Percentiles rank a stretch among this genome's conserved stretches.
Evolutionary conservation across 2,113 vertebrate genomes (phyloP).

Genomic region (Mixornis gularis): DNA sequence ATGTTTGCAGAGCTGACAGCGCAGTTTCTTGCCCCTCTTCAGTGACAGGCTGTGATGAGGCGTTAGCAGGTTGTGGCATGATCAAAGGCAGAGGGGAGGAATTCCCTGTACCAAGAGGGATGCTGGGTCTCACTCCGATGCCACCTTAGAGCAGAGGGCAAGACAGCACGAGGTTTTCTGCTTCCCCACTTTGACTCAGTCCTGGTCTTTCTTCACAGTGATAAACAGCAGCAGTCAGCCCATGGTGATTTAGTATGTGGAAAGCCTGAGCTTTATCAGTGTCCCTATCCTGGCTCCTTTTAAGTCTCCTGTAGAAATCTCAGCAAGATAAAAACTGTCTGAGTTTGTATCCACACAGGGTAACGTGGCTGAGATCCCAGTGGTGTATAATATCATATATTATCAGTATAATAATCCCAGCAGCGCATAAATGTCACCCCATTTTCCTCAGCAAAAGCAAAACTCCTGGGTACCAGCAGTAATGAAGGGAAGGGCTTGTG

Average conservation of each 20-base stretch:
- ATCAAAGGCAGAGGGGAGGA: slow-evolving; percentile 13
- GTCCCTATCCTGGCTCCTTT: background rate
- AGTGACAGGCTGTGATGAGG: background rate
- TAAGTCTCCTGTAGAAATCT: background rate
- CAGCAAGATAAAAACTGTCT: background rate
- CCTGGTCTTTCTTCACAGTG: background rate
- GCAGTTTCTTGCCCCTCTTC: background rate
- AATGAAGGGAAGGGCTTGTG: background rate
- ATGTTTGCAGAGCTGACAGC: background rate
- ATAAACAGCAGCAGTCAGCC: background rate
- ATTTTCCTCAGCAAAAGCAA: background rate
- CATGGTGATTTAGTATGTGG: background rate
- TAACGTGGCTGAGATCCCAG: background rate
- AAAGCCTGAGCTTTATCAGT: background rate
- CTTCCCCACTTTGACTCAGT: background rate
- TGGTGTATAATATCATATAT: background rate
- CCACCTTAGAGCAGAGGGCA: slow-evolving; percentile 15
- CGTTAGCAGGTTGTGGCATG: background rate
- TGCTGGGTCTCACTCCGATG: background rate
- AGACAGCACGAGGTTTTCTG: background rate
- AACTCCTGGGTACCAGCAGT: accelerated
- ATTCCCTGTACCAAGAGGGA: background rate
- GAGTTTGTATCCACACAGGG: background rate
- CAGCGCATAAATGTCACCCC: background rate
- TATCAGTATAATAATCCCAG: background rate